phyloP scores from a whole-genome alignment of 2,113 vertebrate genomes.

The Leucopternis melanops region DNA sequence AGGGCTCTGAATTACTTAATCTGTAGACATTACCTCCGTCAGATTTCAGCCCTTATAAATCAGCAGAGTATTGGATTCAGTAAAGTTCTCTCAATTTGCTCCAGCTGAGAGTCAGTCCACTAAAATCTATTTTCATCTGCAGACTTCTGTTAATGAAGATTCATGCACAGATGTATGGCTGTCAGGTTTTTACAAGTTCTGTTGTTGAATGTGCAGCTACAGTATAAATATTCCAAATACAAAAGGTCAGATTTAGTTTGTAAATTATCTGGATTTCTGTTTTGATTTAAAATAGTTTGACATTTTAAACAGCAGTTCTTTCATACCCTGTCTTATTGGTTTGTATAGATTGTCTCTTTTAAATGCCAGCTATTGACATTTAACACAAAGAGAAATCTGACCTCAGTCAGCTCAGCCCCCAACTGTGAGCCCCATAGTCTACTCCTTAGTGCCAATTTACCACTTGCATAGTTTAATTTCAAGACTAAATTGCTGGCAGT shows the following conservation, averaged over 20 bases:
- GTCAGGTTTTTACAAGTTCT: slow-evolving; percentile 62
- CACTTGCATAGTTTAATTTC: slow-evolving; percentile 53
- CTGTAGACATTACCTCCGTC: no score
- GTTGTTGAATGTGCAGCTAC: slow-evolving; percentile 51
- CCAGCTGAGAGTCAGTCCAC: not conserved
- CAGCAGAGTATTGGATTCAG: not conserved
- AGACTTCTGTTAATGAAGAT: slow-evolving; percentile 25
- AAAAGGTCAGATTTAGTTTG: slow-evolving; percentile 75
- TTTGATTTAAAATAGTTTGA: slow-evolving; percentile 78
- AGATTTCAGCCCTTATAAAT: not conserved
- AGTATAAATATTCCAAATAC: slow-evolving; percentile 70
- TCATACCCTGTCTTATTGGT: slow-evolving; percentile 67
- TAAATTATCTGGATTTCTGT: slow-evolving; percentile 74
- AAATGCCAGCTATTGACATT: slow-evolving; percentile 78
- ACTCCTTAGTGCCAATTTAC: slow-evolving; percentile 63
- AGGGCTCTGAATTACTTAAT: no score
- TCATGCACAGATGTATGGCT: slow-evolving; percentile 56
- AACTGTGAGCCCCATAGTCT: slow-evolving; percentile 50
- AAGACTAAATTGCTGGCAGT: slow-evolving; percentile 43
- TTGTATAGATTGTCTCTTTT: slow-evolving; percentile 74
- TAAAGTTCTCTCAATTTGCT: not conserved
- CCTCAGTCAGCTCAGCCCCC: slow-evolving; percentile 68
- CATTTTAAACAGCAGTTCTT: slow-evolving; percentile 73
- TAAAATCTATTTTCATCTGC: slow-evolving; percentile 55
- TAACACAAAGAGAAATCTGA: slow-evolving; percentile 74